Base-by-base conservation (phyloP, 1,140 invertebrate genomes). In the Drosophila rhopaloa region DNA sequence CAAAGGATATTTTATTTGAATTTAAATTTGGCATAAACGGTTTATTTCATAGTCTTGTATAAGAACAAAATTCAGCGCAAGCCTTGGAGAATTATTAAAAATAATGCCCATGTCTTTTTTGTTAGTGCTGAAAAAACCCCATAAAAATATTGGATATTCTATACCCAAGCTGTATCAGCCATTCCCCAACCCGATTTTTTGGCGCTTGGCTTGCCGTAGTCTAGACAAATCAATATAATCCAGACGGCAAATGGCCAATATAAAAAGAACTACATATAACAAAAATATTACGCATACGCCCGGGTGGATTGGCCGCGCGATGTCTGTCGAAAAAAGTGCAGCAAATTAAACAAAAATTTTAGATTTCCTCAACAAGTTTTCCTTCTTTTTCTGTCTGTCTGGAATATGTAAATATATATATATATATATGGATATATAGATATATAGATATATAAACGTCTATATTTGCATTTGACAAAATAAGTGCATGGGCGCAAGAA, bases 401-500 rank as follows among this genome's bases (percentile, higher is more conserved):
- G 71, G 62, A 62, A 58, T 40, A 40, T 56, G 74, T 65, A 78
- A 38, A 59, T 38, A 41, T 24, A 24, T 24, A 24, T 38, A 41
- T 48, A 58, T 16, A 58, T 19, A 65, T 50, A 47, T 16, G 47
- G 47, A 51, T 50, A 55, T 55, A 70, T 60, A 61, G 44, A 61
- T 78, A 61, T 66, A 55, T 79, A 50, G 61, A 48, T 81, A 53
- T 84, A 80, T 43, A 80, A 80, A 81, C 67, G 81, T 84, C 81
- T 84, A 84, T 84, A 84, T 85, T 88, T 86, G 83, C 83, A 86
- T 86, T 88, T 86, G 82, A 86, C 85, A 89, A 89, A 90, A 89
- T 81, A 89, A 90, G 85, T 81, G 81, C 81, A 90, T 65, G 80
- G 73, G 62, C 43, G 68, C 62, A 70, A 48, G 44, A 29, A 68